These are phyloP conservation scores for Laodelphax striatellus DNA, from an alignment of 1,140 invertebrate species.

Conservation along the genomic window DNA sequence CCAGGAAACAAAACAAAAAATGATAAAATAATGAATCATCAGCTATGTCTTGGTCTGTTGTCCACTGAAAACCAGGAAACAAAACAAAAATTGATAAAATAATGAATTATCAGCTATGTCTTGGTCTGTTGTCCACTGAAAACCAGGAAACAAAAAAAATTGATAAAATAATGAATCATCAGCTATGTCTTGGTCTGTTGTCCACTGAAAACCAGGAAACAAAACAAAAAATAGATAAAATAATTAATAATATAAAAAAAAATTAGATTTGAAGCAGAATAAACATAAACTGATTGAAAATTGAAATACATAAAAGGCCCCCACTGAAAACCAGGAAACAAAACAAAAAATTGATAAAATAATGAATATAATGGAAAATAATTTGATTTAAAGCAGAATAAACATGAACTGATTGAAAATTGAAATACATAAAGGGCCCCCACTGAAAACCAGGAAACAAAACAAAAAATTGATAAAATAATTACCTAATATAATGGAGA, in stretches of 20 bases:
- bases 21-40: too few species aligned
- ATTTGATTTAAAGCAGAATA: too few species aligned
- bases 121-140: slow-evolving; percentile 95
- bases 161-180: too few species aligned
- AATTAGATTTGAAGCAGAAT: too few species aligned
- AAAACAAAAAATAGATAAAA: slow-evolving; percentile 18
- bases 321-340: slow-evolving; percentile 70
- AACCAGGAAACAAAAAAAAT: slow-evolving; percentile 26
- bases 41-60: slow-evolving; percentile 90
- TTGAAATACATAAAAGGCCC: too few species aligned
- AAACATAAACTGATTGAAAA: too few species aligned
- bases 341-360: slow-evolving; percentile 19
- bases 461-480: slow-evolving; percentile 14
- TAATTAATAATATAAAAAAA: slow-evolving; percentile 32
- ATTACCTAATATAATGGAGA: too few species aligned
- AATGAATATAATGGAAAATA: slow-evolving; percentile 80
- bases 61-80: slow-evolving; percentile 77
- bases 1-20: slow-evolving; percentile 26
- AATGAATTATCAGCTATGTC: slow-evolving; percentile 87
- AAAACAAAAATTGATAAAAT: slow-evolving; percentile 24
- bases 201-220: slow-evolving; percentile 65
- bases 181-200: slow-evolving; percentile 90
- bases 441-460: slow-evolving; percentile 63
- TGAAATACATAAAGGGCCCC: too few species aligned
- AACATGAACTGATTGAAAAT: too few species aligned